Percentiles rank a stretch among this genome's conserved stretches.
Conservation (phyloP, 2,888 invertebrate genomes). For the Microplitis manilae region DNA sequence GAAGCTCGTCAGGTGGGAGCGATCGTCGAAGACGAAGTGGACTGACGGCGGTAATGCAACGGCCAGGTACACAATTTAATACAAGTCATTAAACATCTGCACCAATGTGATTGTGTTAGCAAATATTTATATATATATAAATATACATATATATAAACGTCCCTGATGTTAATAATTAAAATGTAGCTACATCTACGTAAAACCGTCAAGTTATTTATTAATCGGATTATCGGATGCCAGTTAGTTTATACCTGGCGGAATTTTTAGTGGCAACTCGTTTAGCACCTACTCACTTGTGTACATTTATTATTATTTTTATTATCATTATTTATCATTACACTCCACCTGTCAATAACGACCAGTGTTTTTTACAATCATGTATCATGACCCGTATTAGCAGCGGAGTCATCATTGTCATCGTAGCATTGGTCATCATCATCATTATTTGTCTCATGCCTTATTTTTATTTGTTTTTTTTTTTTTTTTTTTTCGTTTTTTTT, state of each 20-base stretch:
- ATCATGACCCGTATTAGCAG: background rate
- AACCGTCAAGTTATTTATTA: conserved; percentile 7
- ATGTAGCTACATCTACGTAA: conserved; percentile 12
- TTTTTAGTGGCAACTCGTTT: background rate
- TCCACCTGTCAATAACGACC: background rate
- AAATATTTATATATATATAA: background rate
- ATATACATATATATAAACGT: background rate
- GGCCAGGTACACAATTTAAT: conserved; percentile 79
- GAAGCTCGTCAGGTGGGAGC: conserved; percentile 72
- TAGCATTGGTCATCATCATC: conserved; percentile 30
- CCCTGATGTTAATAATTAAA: background rate
- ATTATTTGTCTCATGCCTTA: conserved; percentile 32
- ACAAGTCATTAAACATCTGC: conserved; percentile 27
- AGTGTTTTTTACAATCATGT: conserved; percentile 1
- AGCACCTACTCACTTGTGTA: conserved; percentile 22
- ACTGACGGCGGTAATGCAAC: conserved; percentile 87
- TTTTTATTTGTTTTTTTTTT: conserved; percentile 46
- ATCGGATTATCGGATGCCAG: conserved; percentile 6
- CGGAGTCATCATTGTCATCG: conserved; percentile 11
- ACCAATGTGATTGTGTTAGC: conserved; percentile 39
- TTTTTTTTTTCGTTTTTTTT: conserved; percentile 62
- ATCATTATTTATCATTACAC: background rate
- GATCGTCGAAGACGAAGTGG: conserved; percentile 86
- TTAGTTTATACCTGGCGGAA: background rate
- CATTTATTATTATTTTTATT: conserved; percentile 13